Evolutionary conservation across 2,113 vertebrate genomes (phyloP).

Genomic region (Rhinoderma darwinii): DNA sequence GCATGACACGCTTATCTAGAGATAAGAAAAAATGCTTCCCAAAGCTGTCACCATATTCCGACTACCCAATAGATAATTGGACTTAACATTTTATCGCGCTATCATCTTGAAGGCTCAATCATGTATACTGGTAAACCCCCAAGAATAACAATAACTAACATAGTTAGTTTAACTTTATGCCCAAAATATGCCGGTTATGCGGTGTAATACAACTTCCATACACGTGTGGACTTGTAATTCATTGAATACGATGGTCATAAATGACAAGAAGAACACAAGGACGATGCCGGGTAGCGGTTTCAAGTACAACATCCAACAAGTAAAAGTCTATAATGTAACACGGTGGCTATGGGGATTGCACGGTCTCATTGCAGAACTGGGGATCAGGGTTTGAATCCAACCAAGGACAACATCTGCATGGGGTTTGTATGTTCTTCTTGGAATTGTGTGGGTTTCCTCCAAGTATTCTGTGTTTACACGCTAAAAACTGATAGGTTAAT

Average conservation of each 20-base stretch:
- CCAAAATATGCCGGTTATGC: background rate
- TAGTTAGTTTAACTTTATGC: background rate
- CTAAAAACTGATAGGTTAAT: too few relatives aligned
- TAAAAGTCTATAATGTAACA: too few relatives aligned
- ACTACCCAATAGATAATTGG: background rate
- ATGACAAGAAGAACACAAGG: background rate
- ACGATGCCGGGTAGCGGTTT: background rate
- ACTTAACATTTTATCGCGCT: background rate
- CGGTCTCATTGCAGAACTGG: too few relatives aligned
- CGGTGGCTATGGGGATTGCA: too few relatives aligned
- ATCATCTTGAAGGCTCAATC: background rate
- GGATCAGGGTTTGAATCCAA: background rate
- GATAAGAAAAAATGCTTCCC: constrained; percentile 51
- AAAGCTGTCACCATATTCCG: constrained; percentile 52
- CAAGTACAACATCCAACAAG: too few relatives aligned
- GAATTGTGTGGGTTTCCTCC: background rate
- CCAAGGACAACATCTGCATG: too few relatives aligned
- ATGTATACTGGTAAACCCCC: background rate
- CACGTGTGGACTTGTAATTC: background rate
- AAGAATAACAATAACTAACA: background rate
- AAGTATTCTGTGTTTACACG: too few relatives aligned
- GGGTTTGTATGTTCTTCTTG: background rate
- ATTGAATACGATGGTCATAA: background rate
- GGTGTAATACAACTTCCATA: background rate
- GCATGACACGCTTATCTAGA: constrained; percentile 44